Conservation (phyloP, 2,888 invertebrate genomes). For the Leistus spinibarbis region DNA sequence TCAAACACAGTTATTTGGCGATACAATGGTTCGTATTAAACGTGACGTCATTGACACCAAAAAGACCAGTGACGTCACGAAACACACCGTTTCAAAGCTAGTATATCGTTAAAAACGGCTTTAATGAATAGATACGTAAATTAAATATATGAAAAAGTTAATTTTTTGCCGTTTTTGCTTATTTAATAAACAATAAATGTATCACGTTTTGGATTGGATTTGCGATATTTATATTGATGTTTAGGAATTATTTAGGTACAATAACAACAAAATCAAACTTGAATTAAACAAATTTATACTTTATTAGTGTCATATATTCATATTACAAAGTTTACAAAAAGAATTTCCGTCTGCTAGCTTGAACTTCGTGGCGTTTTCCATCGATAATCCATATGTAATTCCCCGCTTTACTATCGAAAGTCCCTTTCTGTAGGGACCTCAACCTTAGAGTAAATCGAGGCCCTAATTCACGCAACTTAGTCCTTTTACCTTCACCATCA, state of each 20-base stretch:
- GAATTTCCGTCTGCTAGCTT: conserved; percentile 90
- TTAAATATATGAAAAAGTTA: too few species aligned
- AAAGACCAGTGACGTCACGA: too few species aligned
- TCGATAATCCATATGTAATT: conserved; percentile 96
- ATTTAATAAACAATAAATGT: too few species aligned
- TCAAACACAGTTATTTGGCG: too few species aligned
- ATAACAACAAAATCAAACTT: background rate
- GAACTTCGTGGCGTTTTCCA: conserved; percentile 91
- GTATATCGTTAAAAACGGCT: too few species aligned
- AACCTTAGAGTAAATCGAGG: conserved; percentile 95
- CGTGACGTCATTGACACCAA: too few species aligned
- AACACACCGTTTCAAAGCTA: too few species aligned
- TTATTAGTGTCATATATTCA: background rate
- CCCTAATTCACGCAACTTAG: conserved; percentile 89
- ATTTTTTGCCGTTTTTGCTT: too few species aligned
- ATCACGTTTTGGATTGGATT: too few species aligned
- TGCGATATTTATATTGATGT: too few species aligned
- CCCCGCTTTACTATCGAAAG: conserved; percentile 95
- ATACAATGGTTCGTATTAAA: too few species aligned
- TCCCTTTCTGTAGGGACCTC: conserved; percentile 92
- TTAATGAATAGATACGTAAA: too few species aligned
- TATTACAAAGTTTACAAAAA: conserved; percentile 69
- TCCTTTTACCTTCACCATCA: conserved; percentile 75
- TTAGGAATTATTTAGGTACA: background rate
- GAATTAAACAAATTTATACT: background rate